phyloP scores from a whole-genome alignment of 2,797 vertebrate species.

The Catamblyrhynchus diadema region DNA sequence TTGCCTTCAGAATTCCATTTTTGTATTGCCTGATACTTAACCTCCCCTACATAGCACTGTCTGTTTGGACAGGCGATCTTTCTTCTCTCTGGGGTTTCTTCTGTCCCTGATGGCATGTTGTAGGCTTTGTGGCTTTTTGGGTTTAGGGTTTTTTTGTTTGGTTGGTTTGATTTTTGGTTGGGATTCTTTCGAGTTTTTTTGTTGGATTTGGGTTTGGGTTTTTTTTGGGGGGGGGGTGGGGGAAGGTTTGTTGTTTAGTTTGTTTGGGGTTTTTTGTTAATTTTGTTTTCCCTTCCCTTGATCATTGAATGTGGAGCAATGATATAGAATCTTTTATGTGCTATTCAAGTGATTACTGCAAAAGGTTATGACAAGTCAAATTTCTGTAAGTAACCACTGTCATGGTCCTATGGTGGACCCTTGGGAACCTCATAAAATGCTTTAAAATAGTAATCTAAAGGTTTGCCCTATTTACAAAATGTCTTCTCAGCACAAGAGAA shows the following conservation, averaged over 20 bases:
- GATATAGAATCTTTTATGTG: neutral
- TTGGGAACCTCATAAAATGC: neutral
- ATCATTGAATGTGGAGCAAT: neutral
- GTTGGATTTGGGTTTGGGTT: neutral
- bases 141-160: neutral
- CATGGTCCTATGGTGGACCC: neutral
- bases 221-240: too few species aligned
- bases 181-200: neutral
- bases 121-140: fast-evolving
- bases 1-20: constrained; percentile 34
- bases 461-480: neutral
- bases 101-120: neutral
- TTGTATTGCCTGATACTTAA: neutral
- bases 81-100: neutral
- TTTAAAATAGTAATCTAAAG: neutral
- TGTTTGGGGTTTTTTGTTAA: neutral
- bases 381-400: neutral
- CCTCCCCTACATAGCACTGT: neutral
- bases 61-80: neutral
- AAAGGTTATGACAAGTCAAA: neutral
- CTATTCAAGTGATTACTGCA: neutral
- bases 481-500: neutral
- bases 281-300: neutral
- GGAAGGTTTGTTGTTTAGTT: neutral
- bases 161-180: neutral